A percentile compares a stretch with the other conserved stretches of the same genome.
phyloP scores from a whole-genome alignment of 2,797 vertebrate genomes.

The Peromyscus nudipes region DNA sequence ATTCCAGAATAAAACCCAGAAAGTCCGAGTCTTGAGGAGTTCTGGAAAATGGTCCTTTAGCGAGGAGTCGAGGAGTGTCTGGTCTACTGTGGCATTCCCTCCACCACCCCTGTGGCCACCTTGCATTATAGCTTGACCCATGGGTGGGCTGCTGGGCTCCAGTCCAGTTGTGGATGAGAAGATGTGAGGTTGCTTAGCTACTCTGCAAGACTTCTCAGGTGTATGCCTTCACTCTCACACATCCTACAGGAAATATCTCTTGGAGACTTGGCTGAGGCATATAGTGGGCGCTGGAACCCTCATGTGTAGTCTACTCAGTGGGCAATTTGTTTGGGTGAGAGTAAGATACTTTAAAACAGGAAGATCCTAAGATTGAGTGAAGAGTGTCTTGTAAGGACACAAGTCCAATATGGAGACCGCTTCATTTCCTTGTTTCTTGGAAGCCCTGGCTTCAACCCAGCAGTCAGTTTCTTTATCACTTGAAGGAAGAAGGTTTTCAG shows the following conservation, averaged over 20 bases:
- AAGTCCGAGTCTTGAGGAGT: not conserved
- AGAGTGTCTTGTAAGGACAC: not conserved
- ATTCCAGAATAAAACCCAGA: not conserved
- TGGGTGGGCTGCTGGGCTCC: not conserved
- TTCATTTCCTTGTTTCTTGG: not conserved
- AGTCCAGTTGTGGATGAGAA: not conserved
- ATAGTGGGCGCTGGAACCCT: not conserved
- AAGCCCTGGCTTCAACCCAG: not conserved
- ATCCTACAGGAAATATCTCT: not conserved
- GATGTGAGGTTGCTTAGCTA: not conserved
- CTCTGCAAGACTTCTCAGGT: not conserved
- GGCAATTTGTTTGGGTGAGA: not conserved
- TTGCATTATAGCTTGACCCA: not conserved
- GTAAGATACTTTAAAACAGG: no score
- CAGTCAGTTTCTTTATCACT: not conserved
- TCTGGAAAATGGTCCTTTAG: not conserved
- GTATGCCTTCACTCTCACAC: not conserved
- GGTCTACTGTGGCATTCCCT: not conserved
- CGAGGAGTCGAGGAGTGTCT: conserved; percentile 27
- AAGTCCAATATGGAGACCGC: not conserved
- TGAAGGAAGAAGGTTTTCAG: accelerated
- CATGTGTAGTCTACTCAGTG: not conserved
- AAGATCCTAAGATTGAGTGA: not conserved
- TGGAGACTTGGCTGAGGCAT: accelerated
- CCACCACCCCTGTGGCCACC: no score